Evolutionary conservation across 2,888 invertebrate genomes (phyloP).

Genomic region (Alitta virens): DNA sequence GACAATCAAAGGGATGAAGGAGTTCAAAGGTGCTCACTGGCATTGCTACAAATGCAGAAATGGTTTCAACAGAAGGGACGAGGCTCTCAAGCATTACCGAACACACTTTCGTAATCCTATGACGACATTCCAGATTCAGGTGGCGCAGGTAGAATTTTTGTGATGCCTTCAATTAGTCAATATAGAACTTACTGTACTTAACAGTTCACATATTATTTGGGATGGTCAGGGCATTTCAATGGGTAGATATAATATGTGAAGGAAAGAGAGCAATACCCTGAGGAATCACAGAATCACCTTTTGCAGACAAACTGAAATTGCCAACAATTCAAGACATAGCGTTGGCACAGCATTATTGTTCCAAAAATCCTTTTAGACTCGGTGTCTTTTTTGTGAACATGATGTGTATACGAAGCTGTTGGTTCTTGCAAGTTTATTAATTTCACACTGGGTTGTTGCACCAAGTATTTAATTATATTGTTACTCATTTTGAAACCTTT

Average conservation of each 20-base stretch:
- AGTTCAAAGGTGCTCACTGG: conserved; percentile 57
- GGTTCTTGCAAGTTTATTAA: not conserved
- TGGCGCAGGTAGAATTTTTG: conserved; percentile 39
- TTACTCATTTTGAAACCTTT: not conserved
- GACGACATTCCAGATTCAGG: conserved; percentile 56
- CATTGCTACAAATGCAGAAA: conserved; percentile 56
- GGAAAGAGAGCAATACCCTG: no score
- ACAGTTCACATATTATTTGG: not conserved
- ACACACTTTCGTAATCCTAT: conserved; percentile 57
- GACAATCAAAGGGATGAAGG: conserved; percentile 55
- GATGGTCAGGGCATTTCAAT: not conserved
- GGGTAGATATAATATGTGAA: no score
- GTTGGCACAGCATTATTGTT: no score
- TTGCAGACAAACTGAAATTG: no score
- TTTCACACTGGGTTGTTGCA: no score
- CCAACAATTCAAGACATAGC: no score
- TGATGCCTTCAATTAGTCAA: not conserved
- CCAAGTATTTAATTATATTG: no score
- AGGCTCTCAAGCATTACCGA: conserved; percentile 56
- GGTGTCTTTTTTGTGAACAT: no score
- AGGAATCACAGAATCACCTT: no score
- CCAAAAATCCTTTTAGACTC: no score
- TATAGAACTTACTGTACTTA: not conserved
- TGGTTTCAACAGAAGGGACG: conserved; percentile 55
- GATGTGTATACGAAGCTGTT: not conserved